phyloP scores from a whole-genome alignment of 2,797 vertebrate species.

The Carcharodon carcharias region DNA sequence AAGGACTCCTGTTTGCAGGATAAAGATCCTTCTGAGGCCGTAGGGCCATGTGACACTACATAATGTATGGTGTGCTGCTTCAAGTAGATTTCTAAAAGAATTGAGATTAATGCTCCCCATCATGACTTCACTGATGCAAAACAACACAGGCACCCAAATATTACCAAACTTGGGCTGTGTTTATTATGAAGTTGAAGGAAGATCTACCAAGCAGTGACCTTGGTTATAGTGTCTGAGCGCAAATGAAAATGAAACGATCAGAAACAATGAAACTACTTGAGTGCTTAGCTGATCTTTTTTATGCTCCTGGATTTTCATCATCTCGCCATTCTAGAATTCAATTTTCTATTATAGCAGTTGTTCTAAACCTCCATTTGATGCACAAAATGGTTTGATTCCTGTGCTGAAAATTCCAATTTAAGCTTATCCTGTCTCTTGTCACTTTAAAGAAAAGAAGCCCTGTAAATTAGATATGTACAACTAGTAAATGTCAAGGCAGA shows the following conservation, averaged over 20 bases:
- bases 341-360: background rate
- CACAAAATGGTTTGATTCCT: background rate
- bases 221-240: background rate
- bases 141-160: background rate
- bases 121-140: background rate
- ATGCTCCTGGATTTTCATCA: background rate
- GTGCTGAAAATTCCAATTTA: background rate
- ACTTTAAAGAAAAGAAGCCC: background rate
- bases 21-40: background rate
- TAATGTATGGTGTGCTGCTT: background rate
- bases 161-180: background rate
- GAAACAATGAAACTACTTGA: background rate
- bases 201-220: background rate
- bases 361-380: background rate
- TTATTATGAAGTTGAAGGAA: background rate
- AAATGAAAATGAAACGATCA: background rate
- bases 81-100: background rate
- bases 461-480: background rate
- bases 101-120: conserved; percentile 3
- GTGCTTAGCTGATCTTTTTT: background rate
- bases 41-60: background rate
- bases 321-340: background rate
- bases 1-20: background rate
- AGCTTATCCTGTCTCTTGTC: background rate
- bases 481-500: background rate